phyloP scores from a whole-genome alignment of 64 coral and sea anemone genomes.

The Hydrozoanthus tunicans region DNA sequence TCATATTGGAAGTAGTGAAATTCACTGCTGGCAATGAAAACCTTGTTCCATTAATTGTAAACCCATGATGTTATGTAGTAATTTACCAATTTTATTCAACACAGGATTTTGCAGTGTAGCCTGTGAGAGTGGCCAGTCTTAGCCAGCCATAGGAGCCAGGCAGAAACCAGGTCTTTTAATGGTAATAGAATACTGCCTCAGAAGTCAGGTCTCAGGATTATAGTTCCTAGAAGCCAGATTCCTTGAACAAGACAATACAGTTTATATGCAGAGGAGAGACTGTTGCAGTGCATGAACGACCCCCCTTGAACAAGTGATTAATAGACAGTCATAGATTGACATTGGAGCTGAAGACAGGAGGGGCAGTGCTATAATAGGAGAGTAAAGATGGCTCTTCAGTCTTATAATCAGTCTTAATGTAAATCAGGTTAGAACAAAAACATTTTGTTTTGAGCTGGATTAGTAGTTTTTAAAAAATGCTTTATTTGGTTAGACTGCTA shows the following conservation, averaged over 20 bases:
- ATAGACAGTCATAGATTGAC: slow-evolving; percentile 49
- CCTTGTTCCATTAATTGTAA: too few species aligned
- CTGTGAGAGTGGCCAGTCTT: slow-evolving; percentile 15
- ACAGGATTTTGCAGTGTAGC: slow-evolving; percentile 40
- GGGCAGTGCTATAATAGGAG: slow-evolving; percentile 32
- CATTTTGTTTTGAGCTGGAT: neutral
- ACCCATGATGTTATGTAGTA: neutral
- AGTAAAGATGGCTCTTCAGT: neutral
- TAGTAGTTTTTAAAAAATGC: too few species aligned
- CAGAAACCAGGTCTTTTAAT: slow-evolving; percentile 45
- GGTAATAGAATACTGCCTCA: slow-evolving; percentile 31
- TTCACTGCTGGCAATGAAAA: too few species aligned
- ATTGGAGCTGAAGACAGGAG: slow-evolving; percentile 50
- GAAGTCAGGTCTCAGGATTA: slow-evolving; percentile 40
- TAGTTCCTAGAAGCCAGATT: slow-evolving; percentile 28
- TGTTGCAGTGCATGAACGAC: neutral
- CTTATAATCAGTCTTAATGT: neutral
- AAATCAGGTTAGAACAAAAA: neutral
- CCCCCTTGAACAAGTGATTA: slow-evolving; percentile 27
- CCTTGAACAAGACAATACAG: slow-evolving; percentile 32
- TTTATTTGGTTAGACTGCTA: too few species aligned
- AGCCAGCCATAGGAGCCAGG: slow-evolving; percentile 50
- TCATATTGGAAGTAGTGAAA: too few species aligned
- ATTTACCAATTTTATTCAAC: slow-evolving; percentile 27
- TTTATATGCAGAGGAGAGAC: neutral